These are phyloP conservation scores for Pachypeltis micranthus DNA, from an alignment of 1,140 invertebrate species.

Conservation along the genomic window DNA sequence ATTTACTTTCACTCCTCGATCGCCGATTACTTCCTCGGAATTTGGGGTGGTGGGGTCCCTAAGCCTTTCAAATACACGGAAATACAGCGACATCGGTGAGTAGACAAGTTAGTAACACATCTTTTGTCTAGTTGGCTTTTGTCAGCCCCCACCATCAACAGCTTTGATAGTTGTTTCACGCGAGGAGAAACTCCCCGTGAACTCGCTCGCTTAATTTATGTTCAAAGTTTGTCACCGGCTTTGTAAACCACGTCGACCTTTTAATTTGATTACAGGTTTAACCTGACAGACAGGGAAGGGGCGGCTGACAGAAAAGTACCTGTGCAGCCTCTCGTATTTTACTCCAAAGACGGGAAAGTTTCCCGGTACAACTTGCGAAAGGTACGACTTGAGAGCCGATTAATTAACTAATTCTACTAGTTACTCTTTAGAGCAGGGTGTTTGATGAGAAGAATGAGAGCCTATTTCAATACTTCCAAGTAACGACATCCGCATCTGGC, in stretches of 20 bases:
- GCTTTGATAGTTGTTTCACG: too few species aligned
- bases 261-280: slow-evolving; percentile 44
- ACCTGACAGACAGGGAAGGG: slow-evolving; percentile 79
- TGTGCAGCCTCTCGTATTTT: slow-evolving; percentile 85
- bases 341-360: slow-evolving; percentile 73
- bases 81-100: slow-evolving; percentile 74
- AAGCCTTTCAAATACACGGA: slow-evolving; percentile 97
- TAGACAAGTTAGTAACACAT: too few species aligned
- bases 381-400: slow-evolving; percentile 42
- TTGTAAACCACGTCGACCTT: background rate
- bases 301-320: slow-evolving; percentile 92
- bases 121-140: too few species aligned
- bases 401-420: background rate
- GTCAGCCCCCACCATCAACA: too few species aligned
- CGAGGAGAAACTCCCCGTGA: too few species aligned
- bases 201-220: too few species aligned
- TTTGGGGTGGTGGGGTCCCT: slow-evolving; percentile 85
- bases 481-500: too few species aligned
- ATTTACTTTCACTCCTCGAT: slow-evolving; percentile 94
- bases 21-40: slow-evolving; percentile 94
- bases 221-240: too few species aligned
- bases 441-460: too few species aligned
- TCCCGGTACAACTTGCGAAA: slow-evolving; percentile 79
- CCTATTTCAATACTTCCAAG: too few species aligned
- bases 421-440: too few species aligned